Evolutionary conservation across 2,888 invertebrate genomes (phyloP).

Genomic region (Catocala nupta): DNA sequence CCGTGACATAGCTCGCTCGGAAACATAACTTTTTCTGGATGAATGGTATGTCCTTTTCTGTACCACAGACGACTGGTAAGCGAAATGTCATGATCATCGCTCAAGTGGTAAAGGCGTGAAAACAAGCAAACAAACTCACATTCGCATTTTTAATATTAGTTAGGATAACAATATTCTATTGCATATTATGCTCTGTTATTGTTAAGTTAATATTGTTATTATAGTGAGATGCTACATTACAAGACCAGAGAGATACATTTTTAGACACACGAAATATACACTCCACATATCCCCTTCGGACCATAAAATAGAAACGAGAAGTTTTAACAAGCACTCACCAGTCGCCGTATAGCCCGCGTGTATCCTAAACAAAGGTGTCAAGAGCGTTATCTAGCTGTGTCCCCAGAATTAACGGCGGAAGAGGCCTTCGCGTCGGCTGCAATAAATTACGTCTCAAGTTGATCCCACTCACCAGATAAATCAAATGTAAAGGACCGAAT

Average conservation of each 20-base stretch:
- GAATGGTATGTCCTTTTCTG: too few species aligned
- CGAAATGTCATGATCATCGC: too few species aligned
- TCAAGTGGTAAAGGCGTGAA: too few species aligned
- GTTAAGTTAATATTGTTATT: too few species aligned
- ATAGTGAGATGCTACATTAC: not conserved
- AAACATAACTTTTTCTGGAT: too few species aligned
- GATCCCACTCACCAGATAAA: conserved; percentile 79
- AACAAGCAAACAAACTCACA: too few species aligned
- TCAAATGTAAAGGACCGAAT: conserved; percentile 78
- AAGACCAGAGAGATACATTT: not conserved
- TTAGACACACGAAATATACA: not conserved
- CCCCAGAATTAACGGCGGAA: conserved; percentile 73
- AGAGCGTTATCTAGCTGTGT: conserved; percentile 70
- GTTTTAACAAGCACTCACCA: conserved; percentile 23
- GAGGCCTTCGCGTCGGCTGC: conserved; percentile 64
- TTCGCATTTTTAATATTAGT: too few species aligned
- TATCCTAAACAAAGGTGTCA: conserved; percentile 68
- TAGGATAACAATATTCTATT: too few species aligned
- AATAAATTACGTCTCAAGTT: conserved; percentile 77
- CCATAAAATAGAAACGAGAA: conserved; percentile 23
- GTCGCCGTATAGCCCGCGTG: conserved; percentile 34
- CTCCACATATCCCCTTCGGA: conserved; percentile 5
- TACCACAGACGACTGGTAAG: too few species aligned
- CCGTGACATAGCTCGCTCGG: too few species aligned
- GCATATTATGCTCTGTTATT: too few species aligned